phyloP scores from a whole-genome alignment of 2,888 invertebrate species.

The Sesia bembeciformis region DNA sequence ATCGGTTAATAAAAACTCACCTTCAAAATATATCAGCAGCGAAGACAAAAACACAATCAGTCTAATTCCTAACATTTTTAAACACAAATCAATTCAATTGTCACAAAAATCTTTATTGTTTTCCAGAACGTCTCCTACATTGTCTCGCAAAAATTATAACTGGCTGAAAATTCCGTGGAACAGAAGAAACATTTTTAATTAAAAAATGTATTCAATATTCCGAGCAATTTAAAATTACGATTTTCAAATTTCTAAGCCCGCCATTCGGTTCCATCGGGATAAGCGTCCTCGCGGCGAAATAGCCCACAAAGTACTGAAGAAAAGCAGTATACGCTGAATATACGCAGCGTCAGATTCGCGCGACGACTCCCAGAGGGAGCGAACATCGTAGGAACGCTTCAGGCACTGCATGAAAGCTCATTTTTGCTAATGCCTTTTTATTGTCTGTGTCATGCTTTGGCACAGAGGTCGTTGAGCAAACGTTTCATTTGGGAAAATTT shows the following conservation, averaged over 20 bases:
- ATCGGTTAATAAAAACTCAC: slow-evolving; percentile 26
- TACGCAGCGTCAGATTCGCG: background rate
- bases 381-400: slow-evolving; percentile 7
- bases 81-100: slow-evolving; percentile 25
- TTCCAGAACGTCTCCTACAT: background rate
- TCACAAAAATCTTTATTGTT: slow-evolving; percentile 8
- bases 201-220: slow-evolving; percentile 4
- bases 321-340: slow-evolving; percentile 7
- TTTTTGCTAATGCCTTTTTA: slow-evolving; percentile 15
- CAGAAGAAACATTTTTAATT: background rate
- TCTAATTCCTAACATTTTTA: slow-evolving; percentile 37
- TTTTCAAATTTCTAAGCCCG: slow-evolving; percentile 8
- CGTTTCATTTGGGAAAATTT: slow-evolving; percentile 37
- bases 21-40: slow-evolving; percentile 45
- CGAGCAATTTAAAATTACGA: background rate
- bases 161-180: background rate
- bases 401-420: slow-evolving; percentile 12
- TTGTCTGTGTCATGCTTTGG: slow-evolving; percentile 16
- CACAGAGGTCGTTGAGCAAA: slow-evolving; percentile 7
- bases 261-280: background rate
- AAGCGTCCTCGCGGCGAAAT: slow-evolving; percentile 17
- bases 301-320: slow-evolving; percentile 28
- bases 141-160: slow-evolving; percentile 13
- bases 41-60: slow-evolving; percentile 27
- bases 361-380: background rate